Evolutionary conservation across 2,797 vertebrate species (phyloP).

Genomic region (Rhabdomys pumilio): DNA sequence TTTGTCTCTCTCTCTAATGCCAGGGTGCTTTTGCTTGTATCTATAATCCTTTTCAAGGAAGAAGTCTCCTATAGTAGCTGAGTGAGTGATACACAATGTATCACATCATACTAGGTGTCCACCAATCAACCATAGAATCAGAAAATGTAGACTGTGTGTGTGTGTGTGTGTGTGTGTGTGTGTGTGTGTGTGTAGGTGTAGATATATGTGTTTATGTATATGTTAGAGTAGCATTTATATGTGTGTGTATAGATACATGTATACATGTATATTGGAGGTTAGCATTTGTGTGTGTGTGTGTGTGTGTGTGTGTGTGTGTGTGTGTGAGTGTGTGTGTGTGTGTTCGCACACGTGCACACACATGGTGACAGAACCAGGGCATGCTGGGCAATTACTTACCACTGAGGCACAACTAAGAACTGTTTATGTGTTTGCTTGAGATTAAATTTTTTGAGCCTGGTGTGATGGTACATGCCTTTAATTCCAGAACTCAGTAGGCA

Average conservation of each 20-base stretch:
- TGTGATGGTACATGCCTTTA: background rate
- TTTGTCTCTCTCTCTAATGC: background rate
- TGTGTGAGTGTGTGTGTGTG: background rate
- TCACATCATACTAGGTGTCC: background rate
- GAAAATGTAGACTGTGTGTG: background rate
- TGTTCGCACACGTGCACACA: no score
- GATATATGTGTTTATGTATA: background rate
- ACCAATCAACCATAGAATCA: background rate
- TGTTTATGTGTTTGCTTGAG: background rate
- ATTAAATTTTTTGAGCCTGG: background rate
- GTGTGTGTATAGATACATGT: background rate
- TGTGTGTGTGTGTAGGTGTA: background rate
- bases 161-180: background rate
- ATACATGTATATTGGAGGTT: background rate
- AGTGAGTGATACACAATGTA: background rate
- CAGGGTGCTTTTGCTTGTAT: background rate
- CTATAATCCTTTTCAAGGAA: background rate
- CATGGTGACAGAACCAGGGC: background rate
- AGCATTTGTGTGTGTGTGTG: background rate
- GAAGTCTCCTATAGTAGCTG: background rate
- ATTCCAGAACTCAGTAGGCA: background rate
- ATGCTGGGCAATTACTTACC: background rate
- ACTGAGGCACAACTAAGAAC: background rate
- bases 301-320: background rate
- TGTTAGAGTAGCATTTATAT: background rate